phyloP scores from a whole-genome alignment of 1,140 invertebrate species.

The Meloidogyne exigua region DNA sequence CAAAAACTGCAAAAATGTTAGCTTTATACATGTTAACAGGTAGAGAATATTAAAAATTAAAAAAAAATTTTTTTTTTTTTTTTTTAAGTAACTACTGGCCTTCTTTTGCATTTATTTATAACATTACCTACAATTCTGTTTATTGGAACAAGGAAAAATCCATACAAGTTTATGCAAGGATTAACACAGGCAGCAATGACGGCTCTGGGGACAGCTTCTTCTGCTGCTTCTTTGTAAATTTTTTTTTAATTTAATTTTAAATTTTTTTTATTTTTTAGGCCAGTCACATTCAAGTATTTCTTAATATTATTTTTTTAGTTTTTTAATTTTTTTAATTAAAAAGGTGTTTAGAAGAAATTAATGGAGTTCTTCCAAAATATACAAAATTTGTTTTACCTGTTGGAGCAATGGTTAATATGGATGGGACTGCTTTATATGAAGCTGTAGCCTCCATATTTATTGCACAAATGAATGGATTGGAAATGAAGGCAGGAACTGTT shows the following conservation, averaged over 20 bases:
- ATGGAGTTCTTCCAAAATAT: slow-evolving; percentile 69
- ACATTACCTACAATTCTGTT: slow-evolving; percentile 71
- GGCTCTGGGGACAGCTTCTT: slow-evolving; percentile 72
- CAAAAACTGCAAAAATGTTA: slow-evolving; percentile 77
- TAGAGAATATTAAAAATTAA: not conserved
- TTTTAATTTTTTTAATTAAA: slow-evolving; percentile 54
- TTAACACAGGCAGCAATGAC: slow-evolving; percentile 84
- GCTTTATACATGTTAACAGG: slow-evolving; percentile 86
- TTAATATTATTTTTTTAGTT: not conserved
- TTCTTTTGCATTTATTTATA: slow-evolving; percentile 49
- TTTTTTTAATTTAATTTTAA: slow-evolving; percentile 64
- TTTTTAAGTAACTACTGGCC: slow-evolving; percentile 65
- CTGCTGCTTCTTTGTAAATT: slow-evolving; percentile 86
- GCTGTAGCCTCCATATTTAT: slow-evolving; percentile 68
- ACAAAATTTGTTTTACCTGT: slow-evolving; percentile 92
- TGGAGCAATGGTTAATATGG: slow-evolving; percentile 67
- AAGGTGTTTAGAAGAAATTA: slow-evolving; percentile 68
- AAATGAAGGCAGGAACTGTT: slow-evolving; percentile 68
- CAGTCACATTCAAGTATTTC: not conserved
- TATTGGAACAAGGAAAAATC: slow-evolving; percentile 75
- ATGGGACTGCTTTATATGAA: slow-evolving; percentile 68
- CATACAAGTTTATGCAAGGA: slow-evolving; percentile 77
- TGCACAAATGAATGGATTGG: slow-evolving; percentile 71
- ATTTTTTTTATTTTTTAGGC: not conserved
- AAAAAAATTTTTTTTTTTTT: slow-evolving; percentile 1